Evolutionary conservation across 2,888 invertebrate species (phyloP).

Genomic region (Hydrotaea cyrtoneurina): DNA sequence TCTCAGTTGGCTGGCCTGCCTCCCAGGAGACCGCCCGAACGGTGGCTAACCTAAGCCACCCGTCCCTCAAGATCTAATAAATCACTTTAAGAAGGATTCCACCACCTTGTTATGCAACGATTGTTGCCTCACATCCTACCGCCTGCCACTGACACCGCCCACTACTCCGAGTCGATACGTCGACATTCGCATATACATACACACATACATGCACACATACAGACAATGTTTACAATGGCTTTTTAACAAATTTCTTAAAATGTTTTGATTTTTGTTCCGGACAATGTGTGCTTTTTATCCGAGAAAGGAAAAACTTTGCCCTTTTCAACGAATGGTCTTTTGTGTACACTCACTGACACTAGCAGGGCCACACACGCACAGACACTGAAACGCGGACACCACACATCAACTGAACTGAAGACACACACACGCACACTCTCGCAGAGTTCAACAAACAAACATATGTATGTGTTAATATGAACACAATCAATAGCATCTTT

Average conservation of each 20-base stretch:
- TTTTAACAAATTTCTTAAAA: conserved; percentile 30
- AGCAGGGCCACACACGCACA: not conserved
- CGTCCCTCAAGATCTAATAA: conserved; percentile 5
- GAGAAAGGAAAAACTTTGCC: conserved; percentile 51
- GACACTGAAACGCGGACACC: not conserved
- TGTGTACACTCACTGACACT: conserved; percentile 30
- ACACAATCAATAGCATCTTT: conserved; percentile 57
- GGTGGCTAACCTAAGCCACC: conserved; percentile 6
- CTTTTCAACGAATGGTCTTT: conserved; percentile 45
- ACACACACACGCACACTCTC: not conserved
- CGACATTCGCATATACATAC: not conserved
- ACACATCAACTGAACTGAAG: conserved; percentile 20
- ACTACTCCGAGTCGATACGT: not conserved
- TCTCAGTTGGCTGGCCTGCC: not conserved
- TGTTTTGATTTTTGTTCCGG: conserved; percentile 17
- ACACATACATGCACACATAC: not conserved
- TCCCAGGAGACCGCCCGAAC: not conserved
- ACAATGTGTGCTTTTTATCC: conserved; percentile 1
- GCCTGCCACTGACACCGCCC: not conserved
- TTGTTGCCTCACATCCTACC: not conserved
- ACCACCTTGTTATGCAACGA: conserved; percentile 4
- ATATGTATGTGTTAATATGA: conserved; percentile 25
- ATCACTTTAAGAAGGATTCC: conserved; percentile 13
- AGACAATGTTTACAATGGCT: conserved; percentile 21
- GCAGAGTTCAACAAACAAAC: not conserved